Conservation (phyloP, 2,888 invertebrate species). For the Caenorhabditis imperialis region DNA sequence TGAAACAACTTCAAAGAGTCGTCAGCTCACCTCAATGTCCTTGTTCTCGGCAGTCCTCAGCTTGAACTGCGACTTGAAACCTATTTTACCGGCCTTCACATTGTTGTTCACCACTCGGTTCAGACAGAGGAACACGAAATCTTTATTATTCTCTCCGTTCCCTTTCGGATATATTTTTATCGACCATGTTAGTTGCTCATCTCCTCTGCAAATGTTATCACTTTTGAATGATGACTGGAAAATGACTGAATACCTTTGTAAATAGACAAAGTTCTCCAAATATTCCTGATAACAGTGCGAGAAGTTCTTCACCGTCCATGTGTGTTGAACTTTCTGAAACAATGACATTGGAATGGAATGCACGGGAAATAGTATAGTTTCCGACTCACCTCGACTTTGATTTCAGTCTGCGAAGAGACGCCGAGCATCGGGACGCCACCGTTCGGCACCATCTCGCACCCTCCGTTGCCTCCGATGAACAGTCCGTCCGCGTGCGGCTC, state of each 20-base stretch:
- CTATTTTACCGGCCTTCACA: conserved; percentile 64
- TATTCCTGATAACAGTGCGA: conserved; percentile 77
- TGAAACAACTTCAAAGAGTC: neutral
- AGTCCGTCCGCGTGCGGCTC: conserved; percentile 49
- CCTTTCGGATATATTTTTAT: conserved; percentile 79
- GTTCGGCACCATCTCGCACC: conserved; percentile 18
- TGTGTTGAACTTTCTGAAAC: conserved; percentile 76
- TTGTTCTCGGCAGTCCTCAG: conserved; percentile 77
- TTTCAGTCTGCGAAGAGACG: conserved; percentile 77
- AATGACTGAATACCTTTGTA: conserved; percentile 58
- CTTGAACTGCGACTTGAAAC: conserved; percentile 77
- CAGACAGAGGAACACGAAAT: conserved; percentile 78
- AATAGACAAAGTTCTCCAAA: conserved; percentile 77
- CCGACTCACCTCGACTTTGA: conserved; percentile 75
- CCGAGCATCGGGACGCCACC: conserved; percentile 39
- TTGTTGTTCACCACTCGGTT: conserved; percentile 72
- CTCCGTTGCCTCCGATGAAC: conserved; percentile 33
- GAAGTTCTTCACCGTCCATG: conserved; percentile 78
- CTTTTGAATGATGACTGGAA: neutral
- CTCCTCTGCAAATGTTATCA: conserved; percentile 44
- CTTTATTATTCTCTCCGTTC: conserved; percentile 78
- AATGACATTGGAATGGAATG: no score
- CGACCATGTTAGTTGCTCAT: conserved; percentile 76
- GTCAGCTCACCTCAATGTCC: conserved; percentile 73
- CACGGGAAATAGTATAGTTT: no score